Evolutionary conservation across 30 jellyfish, hydroid and myxozoan genomes (phyloP), one percentile per base, ranked within the genome.

Genomic region (Chrysaora quinquecirrha): DNA sequence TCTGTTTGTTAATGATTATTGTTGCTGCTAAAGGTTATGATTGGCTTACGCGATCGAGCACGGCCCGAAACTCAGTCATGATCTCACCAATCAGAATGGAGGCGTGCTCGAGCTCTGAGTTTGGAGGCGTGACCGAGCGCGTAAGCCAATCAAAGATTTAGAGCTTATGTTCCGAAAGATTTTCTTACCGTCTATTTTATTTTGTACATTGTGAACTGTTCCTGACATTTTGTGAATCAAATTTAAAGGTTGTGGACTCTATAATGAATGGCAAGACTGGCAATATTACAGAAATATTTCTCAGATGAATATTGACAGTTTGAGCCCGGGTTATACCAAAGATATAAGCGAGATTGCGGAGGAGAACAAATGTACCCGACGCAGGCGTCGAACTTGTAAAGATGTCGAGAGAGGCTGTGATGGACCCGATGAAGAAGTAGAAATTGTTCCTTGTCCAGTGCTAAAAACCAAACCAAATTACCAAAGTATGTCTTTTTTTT

Each of bases 341-440:
- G 54, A 38, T 3, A 20, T 52, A 4, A 16, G 29, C 24, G 29
- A 52, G 68, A 12, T 52, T 52, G 68, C 24, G 19, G 25, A 16
- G 6, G 29, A 16, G 25, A 52, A 52, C 25, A 52, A 52, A 3
- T 52, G 68, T 25, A 52, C 25, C 2, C 24, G 68, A 52, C 68
- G 68, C 9, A 52, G 68, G 19, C 68, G 29, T 20, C 68, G 68
- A 2, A 52, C 24, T 16, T 52, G 68, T 19, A 52, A 25, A 4
- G 68, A 52, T 52, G 25, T 4, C 27, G 29, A 52, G 25, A 2
- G 3, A 4, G 68, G 68, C 4, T 52, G 68, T 52, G 68, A 52
- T 52, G 68, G 68, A 3, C 68, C 68, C 9, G 19, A 20, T 52
- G 68, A 52, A 52, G 68, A 52, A 52, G 29, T 52, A 52, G 68